Percentiles rank a stretch among this genome's conserved stretches.
phyloP scores from a whole-genome alignment of 2,888 invertebrate species.

The Orchesella flavescens region DNA sequence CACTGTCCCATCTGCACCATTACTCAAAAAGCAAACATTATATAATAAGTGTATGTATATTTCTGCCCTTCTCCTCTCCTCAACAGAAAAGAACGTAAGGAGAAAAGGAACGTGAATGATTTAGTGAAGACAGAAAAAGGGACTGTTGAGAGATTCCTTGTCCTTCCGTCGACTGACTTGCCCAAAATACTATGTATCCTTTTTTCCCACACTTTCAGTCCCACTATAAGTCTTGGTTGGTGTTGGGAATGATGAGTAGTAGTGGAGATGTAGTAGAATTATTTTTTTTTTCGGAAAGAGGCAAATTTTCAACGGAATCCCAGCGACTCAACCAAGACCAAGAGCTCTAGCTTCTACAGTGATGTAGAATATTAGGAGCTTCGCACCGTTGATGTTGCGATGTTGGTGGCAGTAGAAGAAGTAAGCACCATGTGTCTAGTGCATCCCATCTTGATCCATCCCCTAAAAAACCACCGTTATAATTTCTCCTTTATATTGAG shows the following conservation, averaged over 20 bases:
- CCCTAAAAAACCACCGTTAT: not conserved
- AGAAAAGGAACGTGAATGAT: constrained; percentile 19
- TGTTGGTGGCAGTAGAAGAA: not conserved
- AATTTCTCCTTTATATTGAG: not conserved
- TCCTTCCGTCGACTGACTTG: constrained; percentile 54
- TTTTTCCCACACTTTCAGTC: constrained; percentile 8
- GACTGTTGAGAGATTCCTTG: constrained; percentile 53
- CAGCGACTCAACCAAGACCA: constrained; percentile 3
- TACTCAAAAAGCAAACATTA: too few species aligned
- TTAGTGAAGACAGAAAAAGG: constrained; percentile 30
- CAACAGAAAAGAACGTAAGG: not conserved
- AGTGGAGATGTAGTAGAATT: not conserved
- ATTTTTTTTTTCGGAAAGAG: constrained; percentile 5
- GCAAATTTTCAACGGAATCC: constrained; percentile 35
- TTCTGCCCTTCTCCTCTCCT: not conserved
- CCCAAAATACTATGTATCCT: constrained; percentile 47
- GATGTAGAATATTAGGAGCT: not conserved
- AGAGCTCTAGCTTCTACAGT: not conserved
- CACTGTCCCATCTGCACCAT: too few species aligned
- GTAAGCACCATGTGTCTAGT: constrained; percentile 38
- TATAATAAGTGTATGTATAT: not conserved
- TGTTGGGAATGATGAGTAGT: constrained; percentile 26
- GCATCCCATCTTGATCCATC: not conserved
- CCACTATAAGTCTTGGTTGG: not conserved
- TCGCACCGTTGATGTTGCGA: not conserved